phyloP scores from a whole-genome alignment of 2,888 invertebrate genomes.

The Caenorhabditis sp. region DNA sequence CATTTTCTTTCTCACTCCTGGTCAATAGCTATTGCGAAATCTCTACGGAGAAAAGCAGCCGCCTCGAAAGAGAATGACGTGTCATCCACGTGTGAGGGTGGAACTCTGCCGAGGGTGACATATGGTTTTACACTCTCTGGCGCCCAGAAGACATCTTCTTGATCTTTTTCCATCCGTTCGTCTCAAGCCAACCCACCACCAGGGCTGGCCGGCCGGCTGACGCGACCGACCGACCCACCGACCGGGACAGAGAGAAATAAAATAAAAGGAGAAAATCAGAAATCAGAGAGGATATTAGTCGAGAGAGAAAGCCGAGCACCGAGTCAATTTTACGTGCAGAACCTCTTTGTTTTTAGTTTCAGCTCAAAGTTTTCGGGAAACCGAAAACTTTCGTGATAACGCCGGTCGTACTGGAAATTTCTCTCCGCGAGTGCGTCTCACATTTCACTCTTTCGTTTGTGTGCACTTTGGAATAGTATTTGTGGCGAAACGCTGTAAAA shows the following conservation, averaged over 20 bases:
- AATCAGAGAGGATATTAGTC: neutral
- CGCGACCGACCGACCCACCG: neutral
- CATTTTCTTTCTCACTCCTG: constrained; percentile 7
- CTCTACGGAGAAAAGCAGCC: too few species aligned
- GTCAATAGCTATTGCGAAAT: constrained; percentile 5
- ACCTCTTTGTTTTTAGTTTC: neutral
- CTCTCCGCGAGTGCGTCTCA: neutral
- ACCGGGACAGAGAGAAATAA: neutral
- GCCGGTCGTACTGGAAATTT: neutral
- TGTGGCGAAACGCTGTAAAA: neutral
- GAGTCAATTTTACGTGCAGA: neutral
- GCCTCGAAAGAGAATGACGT: neutral
- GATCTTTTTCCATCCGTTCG: neutral
- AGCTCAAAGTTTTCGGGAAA: too few species aligned
- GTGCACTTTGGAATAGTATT: neutral
- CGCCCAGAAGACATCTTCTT: neutral
- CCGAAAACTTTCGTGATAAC: too few species aligned
- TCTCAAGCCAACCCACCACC: neutral
- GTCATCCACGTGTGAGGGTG: constrained; percentile 5
- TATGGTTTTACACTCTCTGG: too few species aligned
- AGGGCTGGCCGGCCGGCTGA: neutral
- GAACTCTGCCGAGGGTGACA: too few species aligned
- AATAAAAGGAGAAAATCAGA: constrained; percentile 4
- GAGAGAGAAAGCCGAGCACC: neutral
- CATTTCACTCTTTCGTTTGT: neutral